Percentiles rank a stretch among this genome's conserved stretches.
These are phyloP conservation scores for Rhopilema esculentum DNA, from an alignment of 30 jellyfish, hydroid and myxozoan genomes.

Conservation along the genomic window DNA sequence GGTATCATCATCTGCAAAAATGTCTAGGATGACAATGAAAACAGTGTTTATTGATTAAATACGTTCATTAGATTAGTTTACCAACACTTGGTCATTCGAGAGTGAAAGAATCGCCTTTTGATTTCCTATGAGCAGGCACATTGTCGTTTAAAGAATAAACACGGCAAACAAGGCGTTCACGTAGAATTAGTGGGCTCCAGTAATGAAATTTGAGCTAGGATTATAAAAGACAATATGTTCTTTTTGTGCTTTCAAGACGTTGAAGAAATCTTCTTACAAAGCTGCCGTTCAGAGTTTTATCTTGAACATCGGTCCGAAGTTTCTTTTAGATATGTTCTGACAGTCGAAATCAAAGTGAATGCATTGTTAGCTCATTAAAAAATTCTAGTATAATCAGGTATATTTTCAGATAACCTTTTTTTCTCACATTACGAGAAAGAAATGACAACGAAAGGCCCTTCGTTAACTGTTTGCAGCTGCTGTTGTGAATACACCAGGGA, in stretches of 20 bases:
- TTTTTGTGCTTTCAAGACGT: neutral
- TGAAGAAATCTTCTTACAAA: neutral
- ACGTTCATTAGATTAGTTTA: conserved; percentile 16
- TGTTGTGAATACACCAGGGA: neutral
- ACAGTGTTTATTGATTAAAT: neutral
- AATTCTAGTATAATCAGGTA: neutral
- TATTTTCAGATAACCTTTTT: neutral
- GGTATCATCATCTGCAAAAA: neutral
- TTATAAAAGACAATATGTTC: neutral
- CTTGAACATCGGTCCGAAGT: too few relatives aligned
- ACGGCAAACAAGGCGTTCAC: neutral
- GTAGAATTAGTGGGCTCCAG: neutral
- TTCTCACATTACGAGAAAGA: neutral
- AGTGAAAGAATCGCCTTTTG: neutral
- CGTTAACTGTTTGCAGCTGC: neutral
- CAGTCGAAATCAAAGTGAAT: neutral
- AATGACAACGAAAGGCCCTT: neutral
- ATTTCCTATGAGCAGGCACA: neutral
- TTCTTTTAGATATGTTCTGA: too few relatives aligned
- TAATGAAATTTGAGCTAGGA: neutral
- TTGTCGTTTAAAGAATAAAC: neutral
- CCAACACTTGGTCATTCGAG: conserved; percentile 33
- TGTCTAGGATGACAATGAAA: conserved; percentile 1
- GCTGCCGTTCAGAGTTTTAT: too few relatives aligned
- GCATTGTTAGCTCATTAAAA: neutral